These are phyloP conservation scores for Urocitellus parryii DNA, from an alignment of 2,113 vertebrate genomes.

Conservation along the genomic window DNA sequence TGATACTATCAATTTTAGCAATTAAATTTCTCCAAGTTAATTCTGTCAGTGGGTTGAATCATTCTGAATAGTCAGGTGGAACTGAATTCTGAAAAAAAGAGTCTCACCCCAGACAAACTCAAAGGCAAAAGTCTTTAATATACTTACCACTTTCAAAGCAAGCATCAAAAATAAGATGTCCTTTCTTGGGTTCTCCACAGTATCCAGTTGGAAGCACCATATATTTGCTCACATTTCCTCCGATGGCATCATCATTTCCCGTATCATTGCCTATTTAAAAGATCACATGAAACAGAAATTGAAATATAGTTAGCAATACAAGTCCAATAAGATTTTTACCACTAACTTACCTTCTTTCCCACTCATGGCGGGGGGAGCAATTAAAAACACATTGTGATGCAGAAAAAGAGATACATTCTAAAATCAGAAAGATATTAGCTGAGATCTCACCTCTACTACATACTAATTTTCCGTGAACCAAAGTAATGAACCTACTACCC, in stretches of 20 bases:
- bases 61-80: neutral
- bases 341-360: neutral
- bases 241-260: conserved; percentile 93
- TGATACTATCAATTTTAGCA: conserved; percentile 26
- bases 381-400: neutral
- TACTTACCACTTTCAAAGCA: conserved; percentile 99
- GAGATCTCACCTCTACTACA: conserved; percentile 10
- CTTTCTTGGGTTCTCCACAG: conserved; percentile 91
- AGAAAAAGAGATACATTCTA: conserved; percentile 47
- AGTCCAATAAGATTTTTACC: conserved; percentile 7
- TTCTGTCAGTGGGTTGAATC: conserved; percentile 35
- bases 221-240: conserved; percentile 96
- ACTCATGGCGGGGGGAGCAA: neutral
- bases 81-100: conserved; percentile 4
- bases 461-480: neutral
- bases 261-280: conserved; percentile 88
- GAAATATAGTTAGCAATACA: conserved; percentile 33
- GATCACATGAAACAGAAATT: conserved; percentile 52
- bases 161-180: conserved; percentile 97
- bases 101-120: neutral
- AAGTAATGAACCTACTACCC: conserved; percentile 14
- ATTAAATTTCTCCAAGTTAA: conserved; percentile 46
- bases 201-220: conserved; percentile 91
- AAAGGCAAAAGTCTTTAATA: conserved; percentile 31
- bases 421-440: conserved; percentile 6